A percentile compares a stretch with the other conserved stretches of the same genome.
Evolutionary conservation across 2,888 invertebrate genomes (phyloP).

Genomic region (Leptopterna dolabrata): DNA sequence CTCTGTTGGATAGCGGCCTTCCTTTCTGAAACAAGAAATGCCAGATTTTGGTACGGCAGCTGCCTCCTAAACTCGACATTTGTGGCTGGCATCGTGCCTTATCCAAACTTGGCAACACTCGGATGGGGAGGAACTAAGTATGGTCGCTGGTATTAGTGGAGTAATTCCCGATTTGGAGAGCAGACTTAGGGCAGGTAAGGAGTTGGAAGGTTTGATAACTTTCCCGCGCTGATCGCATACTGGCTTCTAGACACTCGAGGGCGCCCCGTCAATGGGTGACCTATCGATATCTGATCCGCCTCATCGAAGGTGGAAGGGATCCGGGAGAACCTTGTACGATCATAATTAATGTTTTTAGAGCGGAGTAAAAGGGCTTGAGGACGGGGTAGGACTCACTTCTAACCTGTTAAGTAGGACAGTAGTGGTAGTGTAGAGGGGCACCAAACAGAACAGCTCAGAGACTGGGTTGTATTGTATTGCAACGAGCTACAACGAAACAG

Average conservation of each 20-base stretch:
- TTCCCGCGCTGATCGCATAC: background rate
- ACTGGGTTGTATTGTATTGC: background rate
- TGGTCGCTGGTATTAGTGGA: too few relatives aligned
- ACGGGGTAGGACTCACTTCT: conserved; percentile 4
- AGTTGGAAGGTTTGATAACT: background rate
- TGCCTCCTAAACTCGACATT: conserved; percentile 30
- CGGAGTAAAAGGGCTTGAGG: conserved; percentile 14
- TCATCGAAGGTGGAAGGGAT: background rate
- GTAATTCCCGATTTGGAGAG: too few relatives aligned
- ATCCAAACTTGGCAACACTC: background rate
- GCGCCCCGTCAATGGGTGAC: conserved; percentile 21
- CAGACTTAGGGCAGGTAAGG: background rate
- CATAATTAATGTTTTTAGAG: conserved; percentile 39
- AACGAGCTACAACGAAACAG: background rate
- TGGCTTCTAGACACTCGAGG: conserved; percentile 12
- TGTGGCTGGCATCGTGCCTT: conserved; percentile 4
- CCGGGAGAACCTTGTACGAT: conserved; percentile 10
- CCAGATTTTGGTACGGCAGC: conserved; percentile 43
- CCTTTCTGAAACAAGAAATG: conserved; percentile 48
- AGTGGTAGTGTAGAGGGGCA: background rate
- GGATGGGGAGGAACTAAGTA: background rate
- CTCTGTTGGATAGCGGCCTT: conserved; percentile 38
- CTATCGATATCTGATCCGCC: background rate
- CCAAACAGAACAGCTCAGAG: background rate
- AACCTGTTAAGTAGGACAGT: conserved; percentile 23